Conservation (phyloP, 2,113 vertebrate species). For the Anas platyrhynchos region DNA sequence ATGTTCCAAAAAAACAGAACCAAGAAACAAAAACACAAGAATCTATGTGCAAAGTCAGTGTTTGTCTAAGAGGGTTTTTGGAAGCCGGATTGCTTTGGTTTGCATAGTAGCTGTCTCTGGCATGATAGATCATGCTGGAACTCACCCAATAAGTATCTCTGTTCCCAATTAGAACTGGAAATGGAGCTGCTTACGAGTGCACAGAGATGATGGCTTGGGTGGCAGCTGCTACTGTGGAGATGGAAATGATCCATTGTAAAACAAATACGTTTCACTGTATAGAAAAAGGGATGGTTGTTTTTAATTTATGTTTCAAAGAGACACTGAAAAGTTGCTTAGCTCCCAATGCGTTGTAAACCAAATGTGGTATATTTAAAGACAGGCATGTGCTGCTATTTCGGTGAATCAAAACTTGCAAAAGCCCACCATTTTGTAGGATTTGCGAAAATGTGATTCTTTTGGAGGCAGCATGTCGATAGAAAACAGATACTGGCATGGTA, state of each 20-base stretch:
- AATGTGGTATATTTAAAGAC: constrained; percentile 5
- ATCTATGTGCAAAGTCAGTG: constrained; percentile 72
- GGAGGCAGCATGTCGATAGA: not conserved
- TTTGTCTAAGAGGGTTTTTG: constrained; percentile 78
- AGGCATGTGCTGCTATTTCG: constrained; percentile 15
- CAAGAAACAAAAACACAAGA: constrained; percentile 7
- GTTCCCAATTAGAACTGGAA: constrained; percentile 83
- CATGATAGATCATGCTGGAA: constrained; percentile 81
- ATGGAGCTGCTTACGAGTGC: constrained; percentile 72
- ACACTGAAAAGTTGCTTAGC: constrained; percentile 50
- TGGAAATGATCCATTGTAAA: constrained; percentile 77
- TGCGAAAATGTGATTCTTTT: constrained; percentile 21
- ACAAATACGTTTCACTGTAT: constrained; percentile 63
- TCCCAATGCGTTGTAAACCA: not conserved
- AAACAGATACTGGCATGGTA: not conserved
- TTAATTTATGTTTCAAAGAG: constrained; percentile 59
- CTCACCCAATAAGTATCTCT: constrained; percentile 81
- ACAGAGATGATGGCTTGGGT: constrained; percentile 77
- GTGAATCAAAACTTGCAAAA: constrained; percentile 10
- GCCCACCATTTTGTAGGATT: constrained; percentile 31
- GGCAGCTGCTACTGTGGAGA: constrained; percentile 79
- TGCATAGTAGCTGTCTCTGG: constrained; percentile 81
- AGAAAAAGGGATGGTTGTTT: constrained; percentile 54
- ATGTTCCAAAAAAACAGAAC: not conserved
- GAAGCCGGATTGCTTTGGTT: constrained; percentile 77